Percentiles rank a stretch among this genome's conserved stretches.
Conservation (phyloP, 2,113 vertebrate genomes). For the Aphyosemion australe region DNA sequence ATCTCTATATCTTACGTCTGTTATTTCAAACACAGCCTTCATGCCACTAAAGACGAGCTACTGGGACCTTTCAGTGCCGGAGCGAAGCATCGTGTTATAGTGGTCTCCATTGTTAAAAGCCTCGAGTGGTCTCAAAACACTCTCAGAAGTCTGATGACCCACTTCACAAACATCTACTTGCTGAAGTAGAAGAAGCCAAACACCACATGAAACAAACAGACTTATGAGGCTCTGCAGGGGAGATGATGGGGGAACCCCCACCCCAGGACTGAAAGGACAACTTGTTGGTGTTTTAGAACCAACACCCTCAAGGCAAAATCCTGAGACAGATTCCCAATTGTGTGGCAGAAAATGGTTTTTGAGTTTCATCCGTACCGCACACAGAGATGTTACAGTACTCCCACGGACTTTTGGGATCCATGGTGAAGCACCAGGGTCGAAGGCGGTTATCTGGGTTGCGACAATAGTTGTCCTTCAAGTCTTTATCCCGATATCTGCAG, state of each 20-base stretch:
- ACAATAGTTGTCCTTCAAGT: conserved; percentile 98
- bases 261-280: conserved; percentile 5
- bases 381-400: conserved; percentile 95
- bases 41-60: conserved; percentile 24
- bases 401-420: conserved; percentile 92
- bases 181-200: conserved; percentile 35
- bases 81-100: conserved; percentile 13
- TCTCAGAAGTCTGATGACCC: conserved; percentile 33
- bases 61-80: background rate
- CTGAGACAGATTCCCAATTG: background rate
- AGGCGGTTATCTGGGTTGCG: conserved; percentile 93
- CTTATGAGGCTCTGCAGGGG: conserved; percentile 31
- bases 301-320: background rate
- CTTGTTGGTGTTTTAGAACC: conserved; percentile 17
- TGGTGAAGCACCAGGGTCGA: conserved; percentile 95
- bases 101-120: conserved; percentile 25
- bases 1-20: conserved; percentile 3
- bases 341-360: background rate
- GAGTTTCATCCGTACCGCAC: conserved; percentile 85
- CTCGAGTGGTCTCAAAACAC: conserved; percentile 38
- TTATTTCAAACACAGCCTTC: conserved; percentile 5
- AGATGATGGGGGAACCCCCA: background rate
- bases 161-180: conserved; percentile 41
- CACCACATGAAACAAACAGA: conserved; percentile 63
- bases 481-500: conserved; percentile 91